phyloP scores from a whole-genome alignment of 2,888 invertebrate species.

The Apotomis capreana region DNA sequence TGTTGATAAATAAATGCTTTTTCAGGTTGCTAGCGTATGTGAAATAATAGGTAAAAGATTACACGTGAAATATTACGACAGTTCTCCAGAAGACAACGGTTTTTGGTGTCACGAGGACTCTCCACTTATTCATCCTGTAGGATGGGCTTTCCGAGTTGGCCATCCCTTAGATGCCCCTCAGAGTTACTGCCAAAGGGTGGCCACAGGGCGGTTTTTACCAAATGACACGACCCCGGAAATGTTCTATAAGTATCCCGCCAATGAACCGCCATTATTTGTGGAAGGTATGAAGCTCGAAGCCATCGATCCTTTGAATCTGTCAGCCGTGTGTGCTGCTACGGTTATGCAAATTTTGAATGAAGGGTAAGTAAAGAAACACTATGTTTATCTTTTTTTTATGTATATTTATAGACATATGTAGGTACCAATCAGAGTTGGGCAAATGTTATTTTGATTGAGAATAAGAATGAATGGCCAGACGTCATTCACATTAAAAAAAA shows the following conservation, averaged over 20 bases:
- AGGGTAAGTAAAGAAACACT: slow-evolving; percentile 81
- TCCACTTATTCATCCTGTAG: slow-evolving; percentile 96
- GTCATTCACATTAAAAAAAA: no score
- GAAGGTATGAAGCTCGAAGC: slow-evolving; percentile 98
- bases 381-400: background rate
- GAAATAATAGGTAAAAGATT: slow-evolving; percentile 96
- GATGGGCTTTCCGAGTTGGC: slow-evolving; percentile 96
- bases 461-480: no score
- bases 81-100: slow-evolving; percentile 90
- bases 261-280: slow-evolving; percentile 84
- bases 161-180: slow-evolving; percentile 94
- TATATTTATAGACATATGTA: background rate
- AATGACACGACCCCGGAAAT: slow-evolving; percentile 92
- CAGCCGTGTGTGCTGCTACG: slow-evolving; percentile 97
- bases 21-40: slow-evolving; percentile 91
- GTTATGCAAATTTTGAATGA: slow-evolving; percentile 96
- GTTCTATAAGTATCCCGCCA: slow-evolving; percentile 86
- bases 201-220: slow-evolving; percentile 87
- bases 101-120: slow-evolving; percentile 99
- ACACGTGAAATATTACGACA: slow-evolving; percentile 94
- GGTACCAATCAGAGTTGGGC: no score
- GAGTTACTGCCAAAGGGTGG: slow-evolving; percentile 89
- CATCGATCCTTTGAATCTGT: slow-evolving; percentile 97
- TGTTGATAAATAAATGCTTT: slow-evolving; percentile 56
- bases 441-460: no score